Evolutionary conservation across 2,888 invertebrate genomes (phyloP).

Genomic region (Nomada ferruginata): DNA sequence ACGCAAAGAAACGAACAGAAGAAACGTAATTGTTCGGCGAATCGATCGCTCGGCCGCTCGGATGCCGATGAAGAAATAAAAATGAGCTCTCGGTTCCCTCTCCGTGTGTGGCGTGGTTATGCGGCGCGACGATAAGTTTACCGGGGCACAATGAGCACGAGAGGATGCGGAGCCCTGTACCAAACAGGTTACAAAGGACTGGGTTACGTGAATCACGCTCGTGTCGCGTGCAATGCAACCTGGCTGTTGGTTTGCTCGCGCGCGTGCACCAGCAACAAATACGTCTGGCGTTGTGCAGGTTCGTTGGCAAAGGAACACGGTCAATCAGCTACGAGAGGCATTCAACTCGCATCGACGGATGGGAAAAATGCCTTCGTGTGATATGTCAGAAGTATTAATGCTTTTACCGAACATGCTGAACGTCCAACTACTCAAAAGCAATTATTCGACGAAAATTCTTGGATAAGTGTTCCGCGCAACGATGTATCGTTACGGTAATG

Average conservation of each 20-base stretch:
- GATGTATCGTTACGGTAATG: too few species aligned
- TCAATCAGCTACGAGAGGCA: conserved; percentile 25
- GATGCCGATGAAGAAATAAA: conserved; percentile 42
- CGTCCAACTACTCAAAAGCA: too few species aligned
- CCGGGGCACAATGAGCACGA: conserved; percentile 55
- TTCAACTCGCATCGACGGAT: not conserved
- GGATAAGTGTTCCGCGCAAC: too few species aligned
- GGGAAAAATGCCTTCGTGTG: not conserved
- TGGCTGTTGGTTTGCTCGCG: conserved; percentile 22
- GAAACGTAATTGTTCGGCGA: conserved; percentile 25
- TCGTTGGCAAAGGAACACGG: conserved; percentile 31
- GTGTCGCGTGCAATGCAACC: conserved; percentile 64
- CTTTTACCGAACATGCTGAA: not conserved
- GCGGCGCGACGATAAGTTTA: conserved; percentile 50
- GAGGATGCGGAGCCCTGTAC: conserved; percentile 59
- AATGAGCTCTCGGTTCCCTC: conserved; percentile 15
- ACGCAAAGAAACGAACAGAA: conserved; percentile 3
- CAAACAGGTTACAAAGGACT: conserved; percentile 64
- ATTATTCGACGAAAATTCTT: too few species aligned
- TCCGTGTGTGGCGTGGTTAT: conserved; percentile 37
- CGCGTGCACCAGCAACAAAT: conserved; percentile 22
- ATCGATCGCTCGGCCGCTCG: conserved; percentile 29
- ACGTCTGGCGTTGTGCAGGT: conserved; percentile 26
- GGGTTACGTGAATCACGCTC: conserved; percentile 70
- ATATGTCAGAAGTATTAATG: not conserved